Conservation (phyloP, 2,888 invertebrate genomes). For the Acronicta alni region DNA sequence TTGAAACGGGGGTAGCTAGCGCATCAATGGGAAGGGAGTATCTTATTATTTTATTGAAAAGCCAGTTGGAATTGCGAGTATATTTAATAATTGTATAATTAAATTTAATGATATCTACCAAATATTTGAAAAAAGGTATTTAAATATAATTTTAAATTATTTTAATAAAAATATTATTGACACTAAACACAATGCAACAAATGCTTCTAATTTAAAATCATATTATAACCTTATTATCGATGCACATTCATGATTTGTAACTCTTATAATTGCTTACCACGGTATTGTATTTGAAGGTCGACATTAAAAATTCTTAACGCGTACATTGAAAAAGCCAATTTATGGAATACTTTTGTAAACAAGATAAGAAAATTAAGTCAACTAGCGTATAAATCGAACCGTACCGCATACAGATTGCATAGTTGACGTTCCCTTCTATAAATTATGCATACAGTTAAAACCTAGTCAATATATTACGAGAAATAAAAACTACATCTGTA, state of each 20-base stretch:
- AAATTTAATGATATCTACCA: constrained; percentile 24
- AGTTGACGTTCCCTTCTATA: constrained; percentile 6
- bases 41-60: constrained; percentile 48
- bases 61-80: constrained; percentile 64
- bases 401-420: constrained; percentile 17
- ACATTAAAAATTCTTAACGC: constrained; percentile 24
- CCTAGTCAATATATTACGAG: constrained; percentile 37
- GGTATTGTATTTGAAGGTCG: constrained; percentile 27
- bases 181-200: constrained; percentile 23
- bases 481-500: constrained; percentile 18
- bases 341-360: constrained; percentile 16
- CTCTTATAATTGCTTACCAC: constrained; percentile 35
- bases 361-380: constrained; percentile 4
- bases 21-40: constrained; percentile 40
- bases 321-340: constrained; percentile 11
- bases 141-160: constrained; percentile 1
- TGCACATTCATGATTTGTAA: constrained; percentile 27
- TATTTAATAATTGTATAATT: constrained; percentile 49
- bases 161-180: constrained; percentile 7
- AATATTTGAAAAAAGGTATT: constrained; percentile 13
- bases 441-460: constrained; percentile 23
- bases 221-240: constrained; percentile 16
- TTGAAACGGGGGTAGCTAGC: constrained; percentile 59
- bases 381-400: not conserved
- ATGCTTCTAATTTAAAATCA: constrained; percentile 10